phyloP scores from a whole-genome alignment of 2,113 vertebrate species.

The Gymnobelideus leadbeateri region DNA sequence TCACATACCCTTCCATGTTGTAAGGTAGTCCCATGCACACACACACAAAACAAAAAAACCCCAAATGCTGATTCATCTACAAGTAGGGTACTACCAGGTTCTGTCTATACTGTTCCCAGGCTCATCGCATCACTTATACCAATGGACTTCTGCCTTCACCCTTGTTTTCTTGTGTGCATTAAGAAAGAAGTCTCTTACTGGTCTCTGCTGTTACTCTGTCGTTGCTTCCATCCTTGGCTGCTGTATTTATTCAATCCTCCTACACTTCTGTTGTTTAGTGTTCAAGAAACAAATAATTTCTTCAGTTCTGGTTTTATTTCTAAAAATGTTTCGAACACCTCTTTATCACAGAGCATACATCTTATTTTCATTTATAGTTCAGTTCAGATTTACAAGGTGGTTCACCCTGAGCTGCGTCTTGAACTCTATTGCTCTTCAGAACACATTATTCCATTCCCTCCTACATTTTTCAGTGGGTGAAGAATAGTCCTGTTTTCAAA shows the following conservation, averaged over 20 bases:
- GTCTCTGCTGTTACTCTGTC: not conserved
- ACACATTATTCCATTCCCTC: not conserved
- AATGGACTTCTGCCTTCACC: not conserved
- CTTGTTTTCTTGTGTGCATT: not conserved
- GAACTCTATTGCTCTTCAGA: not conserved
- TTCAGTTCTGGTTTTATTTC: not conserved
- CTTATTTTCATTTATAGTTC: not conserved
- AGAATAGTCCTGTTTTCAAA: not conserved
- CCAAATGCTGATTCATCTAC: not conserved
- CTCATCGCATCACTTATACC: not conserved
- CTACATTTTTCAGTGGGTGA: not conserved
- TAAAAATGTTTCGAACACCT: not conserved
- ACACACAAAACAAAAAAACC: too few relatives aligned
- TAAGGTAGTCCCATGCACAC: not conserved
- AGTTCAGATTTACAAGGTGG: not conserved
- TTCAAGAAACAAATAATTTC: not conserved
- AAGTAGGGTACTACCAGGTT: not conserved
- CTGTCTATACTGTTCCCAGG: not conserved
- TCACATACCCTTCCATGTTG: not conserved
- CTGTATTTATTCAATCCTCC: not conserved
- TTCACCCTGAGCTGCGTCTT: not conserved
- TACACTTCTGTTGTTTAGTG: not conserved
- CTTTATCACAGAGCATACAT: not conserved
- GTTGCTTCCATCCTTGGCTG: not conserved
- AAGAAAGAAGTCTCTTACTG: not conserved